These are phyloP conservation scores for Mormyrus proboscirostris DNA, from an alignment of 2,797 vertebrate genomes.

Conservation along the genomic window DNA sequence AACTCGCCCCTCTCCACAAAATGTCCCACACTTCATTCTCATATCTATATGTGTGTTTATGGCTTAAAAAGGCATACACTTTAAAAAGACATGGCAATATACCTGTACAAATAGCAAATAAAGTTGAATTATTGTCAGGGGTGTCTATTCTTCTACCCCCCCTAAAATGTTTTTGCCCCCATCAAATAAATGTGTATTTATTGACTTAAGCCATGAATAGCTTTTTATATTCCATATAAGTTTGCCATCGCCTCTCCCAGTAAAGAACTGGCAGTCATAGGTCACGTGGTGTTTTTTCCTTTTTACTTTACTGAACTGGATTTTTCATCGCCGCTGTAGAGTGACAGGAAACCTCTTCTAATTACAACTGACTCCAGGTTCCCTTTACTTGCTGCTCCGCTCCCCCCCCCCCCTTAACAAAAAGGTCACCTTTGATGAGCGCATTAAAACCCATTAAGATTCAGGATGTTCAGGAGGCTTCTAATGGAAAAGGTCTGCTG, in stretches of 20 bases:
- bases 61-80: neutral
- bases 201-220: neutral
- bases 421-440: conserved; percentile 40
- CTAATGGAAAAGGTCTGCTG: conserved; percentile 31
- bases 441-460: conserved; percentile 35
- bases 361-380: neutral
- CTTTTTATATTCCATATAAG: neutral
- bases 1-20: neutral
- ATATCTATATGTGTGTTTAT: neutral
- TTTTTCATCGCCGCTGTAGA: neutral
- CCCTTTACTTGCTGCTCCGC: neutral
- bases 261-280: neutral
- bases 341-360: neutral
- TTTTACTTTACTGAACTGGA: neutral
- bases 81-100: neutral
- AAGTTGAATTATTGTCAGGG: neutral
- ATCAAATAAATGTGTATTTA: neutral
- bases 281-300: neutral
- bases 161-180: neutral
- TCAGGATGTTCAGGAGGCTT: conserved; percentile 32
- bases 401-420: neutral
- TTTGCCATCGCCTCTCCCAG: neutral
- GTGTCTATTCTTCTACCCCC: neutral
- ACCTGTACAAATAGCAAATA: neutral
- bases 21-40: neutral